Evolutionary conservation across 1,140 invertebrate genomes (phyloP).

Genomic region (Himalopsyche phryganea): DNA sequence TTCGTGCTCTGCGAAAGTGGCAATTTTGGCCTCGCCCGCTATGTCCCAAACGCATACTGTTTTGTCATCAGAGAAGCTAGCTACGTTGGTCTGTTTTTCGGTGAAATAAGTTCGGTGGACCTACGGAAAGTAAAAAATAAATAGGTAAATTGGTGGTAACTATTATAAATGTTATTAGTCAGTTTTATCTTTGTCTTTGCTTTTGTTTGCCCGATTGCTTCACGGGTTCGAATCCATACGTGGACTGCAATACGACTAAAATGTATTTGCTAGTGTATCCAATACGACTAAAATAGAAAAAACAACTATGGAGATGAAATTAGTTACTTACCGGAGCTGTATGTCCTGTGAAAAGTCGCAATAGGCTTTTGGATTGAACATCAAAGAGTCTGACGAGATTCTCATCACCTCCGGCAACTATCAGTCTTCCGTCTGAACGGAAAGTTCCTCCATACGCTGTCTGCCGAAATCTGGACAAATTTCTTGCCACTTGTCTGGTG

Average conservation of each 20-base stretch:
- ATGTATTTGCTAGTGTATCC: too few species aligned
- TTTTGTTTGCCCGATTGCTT: too few species aligned
- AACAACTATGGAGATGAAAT: neutral
- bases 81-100: slow-evolving; percentile 70
- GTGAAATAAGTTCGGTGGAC: slow-evolving; percentile 85
- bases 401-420: slow-evolving; percentile 87
- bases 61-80: slow-evolving; percentile 94
- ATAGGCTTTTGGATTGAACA: slow-evolving; percentile 70
- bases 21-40: slow-evolving; percentile 68
- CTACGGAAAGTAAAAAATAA: slow-evolving; percentile 31
- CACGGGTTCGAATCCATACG: too few species aligned
- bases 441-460: slow-evolving; percentile 83
- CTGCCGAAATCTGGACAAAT: slow-evolving; percentile 82
- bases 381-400: slow-evolving; percentile 85
- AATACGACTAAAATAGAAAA: neutral
- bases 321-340: slow-evolving; percentile 47
- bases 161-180: too few species aligned
- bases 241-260: too few species aligned
- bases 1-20: slow-evolving; percentile 65
- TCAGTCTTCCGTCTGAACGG: slow-evolving; percentile 77
- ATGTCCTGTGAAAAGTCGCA: slow-evolving; percentile 62
- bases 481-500: slow-evolving; percentile 79
- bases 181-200: too few species aligned
- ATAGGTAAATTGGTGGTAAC: neutral
- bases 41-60: slow-evolving; percentile 88